These are phyloP conservation scores for Gnathonemus longibarbis DNA, from an alignment of 2,113 vertebrate genomes.

Conservation along the genomic window DNA sequence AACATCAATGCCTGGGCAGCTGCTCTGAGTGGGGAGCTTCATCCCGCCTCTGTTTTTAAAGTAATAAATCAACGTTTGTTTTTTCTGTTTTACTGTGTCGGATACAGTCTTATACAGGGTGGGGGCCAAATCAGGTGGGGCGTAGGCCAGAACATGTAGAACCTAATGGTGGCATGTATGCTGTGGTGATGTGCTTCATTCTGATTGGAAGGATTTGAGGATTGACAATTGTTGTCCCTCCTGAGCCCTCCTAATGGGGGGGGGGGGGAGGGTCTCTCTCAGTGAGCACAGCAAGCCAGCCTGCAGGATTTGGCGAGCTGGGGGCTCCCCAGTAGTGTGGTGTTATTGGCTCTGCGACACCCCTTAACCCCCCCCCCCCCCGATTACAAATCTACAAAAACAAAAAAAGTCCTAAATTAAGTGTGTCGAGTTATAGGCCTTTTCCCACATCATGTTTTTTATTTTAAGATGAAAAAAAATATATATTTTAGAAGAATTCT, in stretches of 20 bases:
- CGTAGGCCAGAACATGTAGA: background rate
- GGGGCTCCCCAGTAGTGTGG: background rate
- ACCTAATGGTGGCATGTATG: background rate
- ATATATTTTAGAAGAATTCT: slow-evolving; percentile 31
- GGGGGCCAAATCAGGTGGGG: background rate
- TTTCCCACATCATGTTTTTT: background rate
- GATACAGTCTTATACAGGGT: background rate
- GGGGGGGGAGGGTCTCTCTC: background rate
- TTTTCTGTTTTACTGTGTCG: background rate
- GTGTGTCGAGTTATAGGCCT: background rate
- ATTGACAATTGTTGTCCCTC: background rate
- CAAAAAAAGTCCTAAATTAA: background rate
- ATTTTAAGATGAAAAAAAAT: slow-evolving; percentile 1
- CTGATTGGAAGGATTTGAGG: background rate
- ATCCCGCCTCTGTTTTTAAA: background rate
- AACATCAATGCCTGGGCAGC: background rate
- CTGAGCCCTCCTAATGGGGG: background rate
- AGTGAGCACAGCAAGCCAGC: background rate
- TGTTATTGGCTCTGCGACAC: background rate
- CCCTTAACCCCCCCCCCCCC: background rate
- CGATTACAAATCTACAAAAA: background rate
- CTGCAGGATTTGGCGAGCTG: background rate
- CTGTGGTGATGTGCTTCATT: background rate
- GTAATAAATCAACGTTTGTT: background rate
- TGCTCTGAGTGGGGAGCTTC: background rate